Evolutionary conservation across 2,888 invertebrate genomes (phyloP).

Genomic region (Chalcis sispes): DNA sequence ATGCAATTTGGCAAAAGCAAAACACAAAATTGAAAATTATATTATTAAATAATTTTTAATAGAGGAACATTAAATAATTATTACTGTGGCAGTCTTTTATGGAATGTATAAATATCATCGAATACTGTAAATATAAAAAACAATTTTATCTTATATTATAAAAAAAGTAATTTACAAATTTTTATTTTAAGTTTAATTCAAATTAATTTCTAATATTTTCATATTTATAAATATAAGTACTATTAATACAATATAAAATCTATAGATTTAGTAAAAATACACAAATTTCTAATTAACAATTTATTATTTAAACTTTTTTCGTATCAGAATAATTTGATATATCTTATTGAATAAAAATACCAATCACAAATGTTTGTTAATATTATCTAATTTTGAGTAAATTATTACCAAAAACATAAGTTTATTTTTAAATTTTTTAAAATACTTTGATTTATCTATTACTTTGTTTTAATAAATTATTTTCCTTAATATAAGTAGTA

Average conservation of each 20-base stretch:
- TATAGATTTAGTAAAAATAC: background rate
- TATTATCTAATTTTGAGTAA: slow-evolving; percentile 22
- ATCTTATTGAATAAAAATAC: slow-evolving; percentile 25
- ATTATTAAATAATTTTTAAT: no score
- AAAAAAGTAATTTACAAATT: background rate
- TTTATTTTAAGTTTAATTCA: background rate
- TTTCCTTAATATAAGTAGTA: background rate
- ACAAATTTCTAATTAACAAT: background rate
- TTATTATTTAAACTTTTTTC: background rate
- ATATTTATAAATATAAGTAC: background rate
- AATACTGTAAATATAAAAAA: no score
- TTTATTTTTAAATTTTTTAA: slow-evolving; percentile 38
- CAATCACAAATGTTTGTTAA: slow-evolving; percentile 29
- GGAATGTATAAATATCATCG: no score
- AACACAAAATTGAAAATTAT: no score
- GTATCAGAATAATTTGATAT: slow-evolving; percentile 1
- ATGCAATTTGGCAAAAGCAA: no score
- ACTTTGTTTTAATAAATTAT: slow-evolving; percentile 19
- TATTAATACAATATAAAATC: background rate
- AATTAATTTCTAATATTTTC: background rate
- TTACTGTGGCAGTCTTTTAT: no score
- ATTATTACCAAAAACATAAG: background rate
- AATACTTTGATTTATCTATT: slow-evolving; percentile 22
- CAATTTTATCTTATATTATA: no score
- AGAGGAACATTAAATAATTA: no score